These are phyloP conservation scores for Drosophila eugracilis DNA, from an alignment of 1,140 invertebrate genomes.

Conservation along the genomic window DNA sequence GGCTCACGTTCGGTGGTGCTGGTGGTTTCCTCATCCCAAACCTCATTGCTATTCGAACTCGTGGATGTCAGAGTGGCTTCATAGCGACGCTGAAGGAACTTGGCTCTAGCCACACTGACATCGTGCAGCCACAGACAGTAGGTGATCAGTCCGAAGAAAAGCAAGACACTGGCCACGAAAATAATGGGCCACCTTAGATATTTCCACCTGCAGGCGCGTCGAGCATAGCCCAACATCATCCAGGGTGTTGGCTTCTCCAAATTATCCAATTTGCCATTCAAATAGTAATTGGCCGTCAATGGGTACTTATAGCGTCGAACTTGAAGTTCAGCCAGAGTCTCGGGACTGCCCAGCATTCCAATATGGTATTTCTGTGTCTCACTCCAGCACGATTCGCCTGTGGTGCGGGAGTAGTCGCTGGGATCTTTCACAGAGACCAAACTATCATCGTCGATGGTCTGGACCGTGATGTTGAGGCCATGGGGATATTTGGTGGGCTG, in stretches of 20 bases:
- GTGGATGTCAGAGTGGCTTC: constrained; percentile 52
- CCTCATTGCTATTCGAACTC: constrained; percentile 18
- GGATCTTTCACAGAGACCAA: constrained; percentile 4
- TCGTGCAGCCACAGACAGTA: constrained; percentile 82
- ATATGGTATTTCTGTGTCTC: constrained; percentile 75
- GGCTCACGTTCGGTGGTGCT: constrained; percentile 33
- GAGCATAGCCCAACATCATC: constrained; percentile 61
- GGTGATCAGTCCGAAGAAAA: constrained; percentile 80
- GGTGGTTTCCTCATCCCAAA: constrained; percentile 39
- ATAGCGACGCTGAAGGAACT: constrained; percentile 67
- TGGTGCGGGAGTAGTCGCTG: constrained; percentile 66
- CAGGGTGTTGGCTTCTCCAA: constrained; percentile 52
- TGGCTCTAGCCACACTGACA: constrained; percentile 72
- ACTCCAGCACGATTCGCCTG: constrained; percentile 60
- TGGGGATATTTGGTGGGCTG: constrained; percentile 81
- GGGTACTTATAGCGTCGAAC: constrained; percentile 81
- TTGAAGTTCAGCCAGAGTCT: constrained; percentile 76
- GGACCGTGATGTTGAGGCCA: constrained; percentile 74
- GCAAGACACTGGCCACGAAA: constrained; percentile 74
- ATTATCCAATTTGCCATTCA: constrained; percentile 45
- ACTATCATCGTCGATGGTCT: constrained; percentile 61
- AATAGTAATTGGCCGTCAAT: constrained; percentile 76
- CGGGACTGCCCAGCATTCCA: constrained; percentile 69
- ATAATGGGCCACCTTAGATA: constrained; percentile 81
- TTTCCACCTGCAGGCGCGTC: constrained; percentile 75